phyloP scores from a whole-genome alignment of 2,888 invertebrate genomes.

The Oscheius myriophilus region DNA sequence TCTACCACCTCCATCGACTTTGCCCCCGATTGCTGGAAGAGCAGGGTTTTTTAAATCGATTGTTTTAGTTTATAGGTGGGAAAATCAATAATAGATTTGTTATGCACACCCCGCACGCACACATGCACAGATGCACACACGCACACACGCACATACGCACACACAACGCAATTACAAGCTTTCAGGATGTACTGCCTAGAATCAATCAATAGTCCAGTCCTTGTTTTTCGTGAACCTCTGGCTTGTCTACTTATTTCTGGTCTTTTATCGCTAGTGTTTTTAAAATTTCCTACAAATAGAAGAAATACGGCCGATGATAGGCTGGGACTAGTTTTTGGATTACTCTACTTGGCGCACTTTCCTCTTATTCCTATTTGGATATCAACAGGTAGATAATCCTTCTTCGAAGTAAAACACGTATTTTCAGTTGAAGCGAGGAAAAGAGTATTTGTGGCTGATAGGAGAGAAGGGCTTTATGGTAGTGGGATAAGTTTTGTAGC shows the following conservation, averaged over 20 bases:
- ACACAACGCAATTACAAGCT: not conserved
- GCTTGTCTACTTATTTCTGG: slow-evolving; percentile 77
- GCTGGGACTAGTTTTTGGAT: slow-evolving; percentile 86
- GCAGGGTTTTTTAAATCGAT: slow-evolving; percentile 4
- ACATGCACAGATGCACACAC: no score
- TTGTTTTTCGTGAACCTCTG: not conserved
- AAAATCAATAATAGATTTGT: not conserved
- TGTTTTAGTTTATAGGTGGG: slow-evolving; percentile 13
- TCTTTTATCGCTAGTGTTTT: slow-evolving; percentile 77
- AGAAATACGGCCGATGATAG: slow-evolving; percentile 73
- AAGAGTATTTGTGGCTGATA: no score
- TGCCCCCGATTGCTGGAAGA: not conserved
- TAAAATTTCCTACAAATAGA: slow-evolving; percentile 31
- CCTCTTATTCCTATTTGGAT: slow-evolving; percentile 79
- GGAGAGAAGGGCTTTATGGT: no score
- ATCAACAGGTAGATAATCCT: slow-evolving; percentile 66
- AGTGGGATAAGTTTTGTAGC: no score
- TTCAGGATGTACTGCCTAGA: slow-evolving; percentile 10
- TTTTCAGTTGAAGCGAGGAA: no score
- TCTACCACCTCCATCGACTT: not conserved
- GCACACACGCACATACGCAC: no score
- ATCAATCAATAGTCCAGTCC: slow-evolving; percentile 4
- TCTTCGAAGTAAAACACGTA: no score
- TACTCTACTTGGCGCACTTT: slow-evolving; percentile 83
- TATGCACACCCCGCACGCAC: no score